Conservation (phyloP, 2,797 vertebrate species). For the Mormyrops boulengeri region DNA sequence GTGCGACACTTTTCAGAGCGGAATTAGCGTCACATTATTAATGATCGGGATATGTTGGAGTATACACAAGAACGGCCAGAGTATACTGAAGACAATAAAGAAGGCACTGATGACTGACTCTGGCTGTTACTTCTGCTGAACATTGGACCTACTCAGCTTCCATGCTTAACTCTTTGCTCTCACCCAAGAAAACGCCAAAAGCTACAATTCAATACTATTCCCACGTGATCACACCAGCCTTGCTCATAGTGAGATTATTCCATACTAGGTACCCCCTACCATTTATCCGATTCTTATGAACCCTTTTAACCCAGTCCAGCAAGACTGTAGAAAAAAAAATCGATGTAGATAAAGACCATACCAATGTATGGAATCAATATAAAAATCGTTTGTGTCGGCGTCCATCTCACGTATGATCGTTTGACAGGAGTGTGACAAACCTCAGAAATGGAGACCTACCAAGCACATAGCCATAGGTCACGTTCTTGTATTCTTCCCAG, state of each 20-base stretch:
- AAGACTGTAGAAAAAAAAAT: constrained; percentile 44
- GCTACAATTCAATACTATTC: constrained; percentile 77
- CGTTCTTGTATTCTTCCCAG: constrained; percentile 76
- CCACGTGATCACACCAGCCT: constrained; percentile 71
- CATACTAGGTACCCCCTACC: constrained; percentile 68
- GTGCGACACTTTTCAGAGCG: background rate
- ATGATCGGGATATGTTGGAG: background rate
- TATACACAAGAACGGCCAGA: background rate
- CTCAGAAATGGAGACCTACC: constrained; percentile 56
- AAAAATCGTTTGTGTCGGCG: constrained; percentile 62
- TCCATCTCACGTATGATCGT: constrained; percentile 77
- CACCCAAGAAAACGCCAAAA: constrained; percentile 77
- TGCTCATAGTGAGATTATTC: constrained; percentile 69
- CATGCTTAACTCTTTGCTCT: constrained; percentile 33
- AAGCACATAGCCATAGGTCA: constrained; percentile 68
- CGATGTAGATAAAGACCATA: background rate
- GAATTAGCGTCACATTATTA: background rate
- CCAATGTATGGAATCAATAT: constrained; percentile 61
- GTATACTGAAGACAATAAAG: background rate
- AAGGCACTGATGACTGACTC: background rate
- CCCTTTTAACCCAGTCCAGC: constrained; percentile 69
- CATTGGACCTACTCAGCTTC: background rate
- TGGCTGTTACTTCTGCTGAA: background rate
- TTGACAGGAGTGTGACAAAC: constrained; percentile 55
- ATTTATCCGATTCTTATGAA: constrained; percentile 68